These are phyloP conservation scores for Oxyteleia sp. DNA, from an alignment of 2,888 invertebrate genomes.

Conservation along the genomic window DNA sequence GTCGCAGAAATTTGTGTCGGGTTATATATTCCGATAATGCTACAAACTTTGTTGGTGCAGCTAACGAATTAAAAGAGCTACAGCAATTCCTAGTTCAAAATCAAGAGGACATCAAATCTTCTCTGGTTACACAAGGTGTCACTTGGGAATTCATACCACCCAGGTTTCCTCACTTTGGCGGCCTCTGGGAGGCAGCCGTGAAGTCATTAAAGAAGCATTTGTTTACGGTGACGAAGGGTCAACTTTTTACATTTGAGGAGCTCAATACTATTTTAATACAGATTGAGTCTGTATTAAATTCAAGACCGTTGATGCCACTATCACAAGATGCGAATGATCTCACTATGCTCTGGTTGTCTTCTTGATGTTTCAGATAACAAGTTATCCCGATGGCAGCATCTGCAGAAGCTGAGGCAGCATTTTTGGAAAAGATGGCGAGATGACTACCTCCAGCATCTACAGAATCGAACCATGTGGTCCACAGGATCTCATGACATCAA, in stretches of 20 bases:
- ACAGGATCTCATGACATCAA: background rate
- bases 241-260: slow-evolving; percentile 70
- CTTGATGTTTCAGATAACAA: slow-evolving; percentile 27
- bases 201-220: slow-evolving; percentile 43
- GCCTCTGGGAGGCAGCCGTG: slow-evolving; percentile 62
- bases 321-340: slow-evolving; percentile 63
- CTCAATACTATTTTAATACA: slow-evolving; percentile 66
- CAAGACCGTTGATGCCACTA: slow-evolving; percentile 64
- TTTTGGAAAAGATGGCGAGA: slow-evolving; percentile 29
- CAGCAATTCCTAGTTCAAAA: slow-evolving; percentile 48
- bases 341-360: background rate
- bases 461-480: slow-evolving; percentile 19
- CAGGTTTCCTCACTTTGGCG: slow-evolving; percentile 60
- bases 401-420: slow-evolving; percentile 24
- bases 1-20: slow-evolving; percentile 46
- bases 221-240: background rate
- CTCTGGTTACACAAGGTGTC: background rate
- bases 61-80: slow-evolving; percentile 50
- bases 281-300: slow-evolving; percentile 70
- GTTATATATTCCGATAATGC: slow-evolving; percentile 8
- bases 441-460: slow-evolving; percentile 23
- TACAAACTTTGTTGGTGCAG: slow-evolving; percentile 61
- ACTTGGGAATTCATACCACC: slow-evolving; percentile 66
- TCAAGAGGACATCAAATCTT: background rate
- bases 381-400: slow-evolving; percentile 27